Evolutionary conservation across 2,888 invertebrate species (phyloP).

Genomic region (Spodoptera littoralis): DNA sequence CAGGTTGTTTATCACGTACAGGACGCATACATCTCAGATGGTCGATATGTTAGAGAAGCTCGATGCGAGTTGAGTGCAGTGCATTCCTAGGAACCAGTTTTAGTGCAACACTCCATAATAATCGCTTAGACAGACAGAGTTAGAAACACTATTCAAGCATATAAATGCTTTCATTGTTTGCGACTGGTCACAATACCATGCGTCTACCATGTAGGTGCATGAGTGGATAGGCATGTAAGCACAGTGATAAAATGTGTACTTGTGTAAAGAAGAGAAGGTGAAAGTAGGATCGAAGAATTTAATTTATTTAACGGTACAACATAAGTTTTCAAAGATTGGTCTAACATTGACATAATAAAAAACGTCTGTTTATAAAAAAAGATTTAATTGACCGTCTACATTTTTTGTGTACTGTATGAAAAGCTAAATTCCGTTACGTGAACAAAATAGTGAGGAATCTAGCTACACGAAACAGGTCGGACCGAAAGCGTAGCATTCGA

Average conservation of each 20-base stretch:
- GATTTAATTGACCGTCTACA: no score
- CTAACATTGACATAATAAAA: no score
- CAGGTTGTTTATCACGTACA: slow-evolving; percentile 62
- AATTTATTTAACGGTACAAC: no score
- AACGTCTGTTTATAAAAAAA: no score
- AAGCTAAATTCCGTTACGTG: slow-evolving; percentile 6
- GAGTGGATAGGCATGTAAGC: not conserved
- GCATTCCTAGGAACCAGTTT: slow-evolving; percentile 84
- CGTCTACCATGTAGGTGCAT: slow-evolving; percentile 7
- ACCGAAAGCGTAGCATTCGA: slow-evolving; percentile 34
- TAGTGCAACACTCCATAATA: slow-evolving; percentile 58
- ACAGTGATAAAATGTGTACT: not conserved
- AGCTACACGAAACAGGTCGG: slow-evolving; percentile 22
- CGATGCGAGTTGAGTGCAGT: slow-evolving; percentile 59
- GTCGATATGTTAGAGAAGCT: slow-evolving; percentile 61
- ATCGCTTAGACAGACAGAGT: slow-evolving; percentile 44
- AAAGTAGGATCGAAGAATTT: no score
- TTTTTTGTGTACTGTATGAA: no score
- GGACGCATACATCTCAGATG: slow-evolving; percentile 61
- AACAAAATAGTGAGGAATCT: not conserved
- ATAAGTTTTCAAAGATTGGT: no score
- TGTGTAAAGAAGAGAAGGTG: no score
- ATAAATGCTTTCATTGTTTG: slow-evolving; percentile 35
- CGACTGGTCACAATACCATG: slow-evolving; percentile 13
- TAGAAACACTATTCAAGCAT: slow-evolving; percentile 38